Percentiles rank a stretch among this genome's conserved stretches.
Evolutionary conservation across 2,113 vertebrate species (phyloP).

Genomic region (Tachuris rubrigastra): DNA sequence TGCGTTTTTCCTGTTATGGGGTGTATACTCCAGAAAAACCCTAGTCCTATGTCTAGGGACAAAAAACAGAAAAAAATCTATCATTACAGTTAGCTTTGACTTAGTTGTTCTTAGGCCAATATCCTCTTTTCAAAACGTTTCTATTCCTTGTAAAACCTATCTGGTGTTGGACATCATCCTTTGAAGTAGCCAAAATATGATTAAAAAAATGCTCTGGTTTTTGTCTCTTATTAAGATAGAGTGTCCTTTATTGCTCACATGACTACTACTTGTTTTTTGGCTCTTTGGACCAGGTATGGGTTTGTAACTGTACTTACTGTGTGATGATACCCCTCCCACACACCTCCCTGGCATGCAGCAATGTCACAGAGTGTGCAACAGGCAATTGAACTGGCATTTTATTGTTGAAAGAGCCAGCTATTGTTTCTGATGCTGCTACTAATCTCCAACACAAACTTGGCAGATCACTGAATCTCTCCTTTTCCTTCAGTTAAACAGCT

Average conservation of each 20-base stretch:
- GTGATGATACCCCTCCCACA: fast-evolving
- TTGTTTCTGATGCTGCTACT: background rate
- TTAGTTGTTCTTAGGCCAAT: background rate
- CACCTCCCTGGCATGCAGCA: fast-evolving
- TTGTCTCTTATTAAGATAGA: background rate
- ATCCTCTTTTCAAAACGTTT: background rate
- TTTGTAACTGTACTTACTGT: background rate
- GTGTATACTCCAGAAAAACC: background rate
- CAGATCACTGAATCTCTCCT: background rate
- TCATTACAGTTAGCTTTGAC: background rate
- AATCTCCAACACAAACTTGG: background rate
- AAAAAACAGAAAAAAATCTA: background rate
- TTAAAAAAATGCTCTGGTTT: background rate
- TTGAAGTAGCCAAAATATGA: background rate
- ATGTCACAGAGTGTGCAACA: background rate
- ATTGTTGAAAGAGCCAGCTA: background rate
- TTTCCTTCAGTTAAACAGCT: background rate
- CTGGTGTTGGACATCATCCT: background rate
- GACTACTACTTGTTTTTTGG: background rate
- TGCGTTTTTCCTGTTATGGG: background rate
- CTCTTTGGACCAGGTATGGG: background rate
- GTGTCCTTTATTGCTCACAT: background rate
- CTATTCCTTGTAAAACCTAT: background rate
- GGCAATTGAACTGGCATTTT: background rate
- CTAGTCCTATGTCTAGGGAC: background rate